Evolutionary conservation across 53 echinoderm and acorn worm genomes (phyloP).

Genomic region (Glandiceps talaboti): DNA sequence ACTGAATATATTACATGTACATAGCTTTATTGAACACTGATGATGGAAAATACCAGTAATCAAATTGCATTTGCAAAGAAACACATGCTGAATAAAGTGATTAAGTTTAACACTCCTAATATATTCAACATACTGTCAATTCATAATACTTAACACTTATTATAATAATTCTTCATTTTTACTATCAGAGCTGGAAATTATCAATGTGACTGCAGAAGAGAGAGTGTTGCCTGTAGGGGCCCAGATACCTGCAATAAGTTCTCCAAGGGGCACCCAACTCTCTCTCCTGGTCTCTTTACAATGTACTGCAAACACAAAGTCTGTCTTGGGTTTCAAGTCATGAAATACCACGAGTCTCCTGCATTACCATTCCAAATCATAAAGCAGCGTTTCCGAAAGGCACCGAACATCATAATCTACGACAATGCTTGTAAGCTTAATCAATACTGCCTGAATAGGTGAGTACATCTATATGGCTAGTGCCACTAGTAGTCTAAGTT

Average conservation of each 20-base stretch:
- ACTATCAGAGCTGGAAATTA: neutral
- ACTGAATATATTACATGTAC: too few species aligned
- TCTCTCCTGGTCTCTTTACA: neutral
- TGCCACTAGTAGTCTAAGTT: too few species aligned
- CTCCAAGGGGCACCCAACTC: neutral
- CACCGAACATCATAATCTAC: constrained; percentile 4
- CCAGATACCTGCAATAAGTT: neutral
- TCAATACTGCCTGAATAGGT: constrained; percentile 9
- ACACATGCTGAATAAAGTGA: too few species aligned
- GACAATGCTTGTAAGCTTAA: constrained; percentile 13
- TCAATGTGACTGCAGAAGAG: neutral
- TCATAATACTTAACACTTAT: too few species aligned
- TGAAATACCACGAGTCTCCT: constrained; percentile 4
- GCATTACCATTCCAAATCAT: constrained; percentile 4
- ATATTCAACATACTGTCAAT: too few species aligned
- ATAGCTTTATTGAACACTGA: too few species aligned
- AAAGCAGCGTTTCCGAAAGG: constrained; percentile 1
- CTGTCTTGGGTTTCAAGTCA: constrained; percentile 8
- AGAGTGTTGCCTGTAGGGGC: neutral
- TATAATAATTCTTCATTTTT: too few species aligned
- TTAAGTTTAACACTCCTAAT: too few species aligned
- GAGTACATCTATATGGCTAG: too few species aligned
- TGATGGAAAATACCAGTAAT: too few species aligned
- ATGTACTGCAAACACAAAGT: constrained; percentile 2
- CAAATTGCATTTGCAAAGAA: too few species aligned